Base-by-base conservation (phyloP, 2,113 vertebrate genomes). In the Illadopsis cleaveri region DNA sequence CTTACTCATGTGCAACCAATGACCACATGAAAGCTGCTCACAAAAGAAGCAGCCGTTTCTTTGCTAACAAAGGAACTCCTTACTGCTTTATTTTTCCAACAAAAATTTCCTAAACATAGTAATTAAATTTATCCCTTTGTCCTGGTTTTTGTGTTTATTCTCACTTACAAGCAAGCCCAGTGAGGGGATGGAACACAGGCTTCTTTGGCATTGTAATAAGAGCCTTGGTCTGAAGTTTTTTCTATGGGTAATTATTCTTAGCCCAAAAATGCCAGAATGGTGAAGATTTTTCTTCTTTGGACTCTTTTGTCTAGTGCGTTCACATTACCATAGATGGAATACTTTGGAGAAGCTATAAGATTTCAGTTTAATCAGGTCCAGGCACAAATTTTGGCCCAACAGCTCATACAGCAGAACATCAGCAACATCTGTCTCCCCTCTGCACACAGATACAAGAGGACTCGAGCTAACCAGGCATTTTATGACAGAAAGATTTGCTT, bases 331-430 rank as follows among this genome's bases (percentile, higher is more conserved):
- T 80, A 96, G 78, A 96, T 90, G 94, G 96, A 95, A 69, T 93
- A 76, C 50, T 89, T 84, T 48, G 38, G 81, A 87, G 78, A 77
- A 80, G 30, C 82, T 69, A 13, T 56, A 82, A 82, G 51, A 82
- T 91, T 94, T 94, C 70, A 58, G 22, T 77, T 89, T 97, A 95
- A 96, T 96, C 66, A 93, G 58, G 73, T 85, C 86, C 93, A 96
- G 91, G 75, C 91, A 80, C 37, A 87, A 62, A 82, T 91, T 93
- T 76, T 94, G 81, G 84, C 90, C 72, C 38, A 81, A 47, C 13
- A 50, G 48, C 45, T 87, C 85, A 48, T 75, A 57, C n/a, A 84
- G 50, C 77, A 68, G 48, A 93, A 45, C 58, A 83, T 31, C 76
- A 78, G 77, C 53, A 93, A 91, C 94, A 77, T 95, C 77, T 96